Evolutionary conservation across 2,113 vertebrate genomes (phyloP), one percentile per base, ranked within the genome.

Genomic region (Mustelus asterias): DNA sequence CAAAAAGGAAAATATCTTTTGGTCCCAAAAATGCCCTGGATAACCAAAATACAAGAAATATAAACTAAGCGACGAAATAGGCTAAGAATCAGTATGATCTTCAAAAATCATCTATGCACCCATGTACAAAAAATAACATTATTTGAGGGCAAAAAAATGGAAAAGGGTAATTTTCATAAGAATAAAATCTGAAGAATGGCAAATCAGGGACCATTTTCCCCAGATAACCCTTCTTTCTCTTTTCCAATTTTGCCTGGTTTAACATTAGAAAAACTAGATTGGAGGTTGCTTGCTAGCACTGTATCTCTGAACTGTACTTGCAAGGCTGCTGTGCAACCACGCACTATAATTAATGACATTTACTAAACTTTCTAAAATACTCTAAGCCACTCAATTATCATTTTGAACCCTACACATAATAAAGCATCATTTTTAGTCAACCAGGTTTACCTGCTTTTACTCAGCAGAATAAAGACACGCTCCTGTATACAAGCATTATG

Each of bases 1-100:
- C 99, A 65, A 99, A 99, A 33, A 97, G 98, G 97, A 99, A 99
- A 95, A 99, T 98, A 97, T 99, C 99, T 97, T 99, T 99, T 95
- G 99, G 97, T 96, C 99, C 98, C 96, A 99, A 97, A 97, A 99
- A 99, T 96, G 99, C 99, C 72, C 99, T 99, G 97, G 76, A 96
- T 96, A 95, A 96, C 92, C 96, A 96, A 95, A 97, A 96, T 95
- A 95, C 96, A 26, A 96, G 96, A 96, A 29, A n/a, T n/a, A n/a
- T n/a, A n/a, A n/a, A 69, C n/a, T 44, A 94, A 13, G 6, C 9
- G 22, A 48, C 41, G 14, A 41, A 5, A 41, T 8, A 44, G 80
- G 37, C 18, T 44, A 22, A 83, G 80, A 44, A 16, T 18, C 16
- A 83, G 18, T 20, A 5, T 67, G 33, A 37, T 6, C 16, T 37